Evolutionary conservation across 1,140 invertebrate genomes (phyloP).

Genomic region (Lamellibrachia luymesi): DNA sequence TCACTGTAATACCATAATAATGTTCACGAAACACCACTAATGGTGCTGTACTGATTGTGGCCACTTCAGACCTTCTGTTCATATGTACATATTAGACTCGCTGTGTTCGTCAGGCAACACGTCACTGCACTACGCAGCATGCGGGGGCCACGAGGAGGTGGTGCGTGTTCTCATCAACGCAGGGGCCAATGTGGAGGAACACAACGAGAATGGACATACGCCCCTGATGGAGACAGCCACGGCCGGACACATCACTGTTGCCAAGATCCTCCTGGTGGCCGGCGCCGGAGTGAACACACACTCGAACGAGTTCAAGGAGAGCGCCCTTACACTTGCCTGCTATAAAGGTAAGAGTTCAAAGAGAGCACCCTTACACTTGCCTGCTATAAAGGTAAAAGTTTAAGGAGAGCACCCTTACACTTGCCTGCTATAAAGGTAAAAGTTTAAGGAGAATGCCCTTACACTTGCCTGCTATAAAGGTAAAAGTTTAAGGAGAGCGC

Average conservation of each 20-base stretch:
- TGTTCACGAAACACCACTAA: too few species aligned
- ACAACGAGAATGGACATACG: conserved; percentile 98
- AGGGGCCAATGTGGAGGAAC: conserved; percentile 94
- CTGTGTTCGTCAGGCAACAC: conserved; percentile 72
- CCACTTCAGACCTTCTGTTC: too few species aligned
- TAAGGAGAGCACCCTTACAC: too few species aligned
- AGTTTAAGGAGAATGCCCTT: too few species aligned
- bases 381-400: too few species aligned
- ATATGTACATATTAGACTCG: not conserved
- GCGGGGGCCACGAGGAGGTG: conserved; percentile 90
- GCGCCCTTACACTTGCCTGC: conserved; percentile 42
- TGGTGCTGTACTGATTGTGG: too few species aligned
- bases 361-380: too few species aligned
- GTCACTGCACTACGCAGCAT: conserved; percentile 96
- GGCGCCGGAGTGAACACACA: conserved; percentile 97
- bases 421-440: too few species aligned
- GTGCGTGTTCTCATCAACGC: conserved; percentile 82
- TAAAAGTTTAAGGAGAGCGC: too few species aligned
- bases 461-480: too few species aligned
- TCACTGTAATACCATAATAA: too few species aligned
- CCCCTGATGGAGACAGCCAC: conserved; percentile 98
- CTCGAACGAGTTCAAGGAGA: conserved; percentile 95
- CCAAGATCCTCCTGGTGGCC: conserved; percentile 84
- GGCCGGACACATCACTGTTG: conserved; percentile 92
- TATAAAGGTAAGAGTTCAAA: too few species aligned